Conservation (phyloP, 2,797 vertebrate genomes). For the Epinephelus coioides region DNA sequence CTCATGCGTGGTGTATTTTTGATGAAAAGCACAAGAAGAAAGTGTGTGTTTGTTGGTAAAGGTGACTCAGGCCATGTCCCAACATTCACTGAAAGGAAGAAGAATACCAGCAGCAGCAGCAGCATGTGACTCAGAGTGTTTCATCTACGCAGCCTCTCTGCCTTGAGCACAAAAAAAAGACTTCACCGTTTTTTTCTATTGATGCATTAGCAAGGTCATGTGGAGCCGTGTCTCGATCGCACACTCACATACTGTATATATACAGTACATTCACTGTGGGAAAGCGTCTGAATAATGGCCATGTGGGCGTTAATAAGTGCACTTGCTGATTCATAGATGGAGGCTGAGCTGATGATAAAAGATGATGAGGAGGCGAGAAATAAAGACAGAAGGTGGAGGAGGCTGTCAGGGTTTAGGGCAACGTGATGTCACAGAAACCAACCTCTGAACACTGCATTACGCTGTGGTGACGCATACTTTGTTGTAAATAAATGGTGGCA, state of each 20-base stretch:
- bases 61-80: slow-evolving; percentile 30
- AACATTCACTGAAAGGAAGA: slow-evolving; percentile 19
- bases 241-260: neutral
- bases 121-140: slow-evolving; percentile 45
- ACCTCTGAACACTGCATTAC: too few species aligned
- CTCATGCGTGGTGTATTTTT: neutral
- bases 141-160: slow-evolving; percentile 19
- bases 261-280: slow-evolving; percentile 15
- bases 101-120: slow-evolving; percentile 2
- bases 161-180: slow-evolving; percentile 9
- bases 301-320: slow-evolving; percentile 30
- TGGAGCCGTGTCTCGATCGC: neutral
- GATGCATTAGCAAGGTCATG: slow-evolving; percentile 42
- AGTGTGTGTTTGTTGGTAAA: slow-evolving; percentile 4
- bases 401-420: neutral
- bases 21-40: slow-evolving; percentile 32
- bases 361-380: slow-evolving; percentile 14
- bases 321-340: slow-evolving; percentile 37
- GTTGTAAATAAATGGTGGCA: too few species aligned
- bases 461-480: too few species aligned
- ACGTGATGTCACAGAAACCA: too few species aligned
- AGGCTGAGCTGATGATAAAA: slow-evolving; percentile 27
- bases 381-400: neutral
- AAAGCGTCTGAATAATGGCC: slow-evolving; percentile 21
- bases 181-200: slow-evolving; percentile 25